Base-by-base conservation (phyloP, 2,888 invertebrate species). In the Sinhomidia bicolor region DNA sequence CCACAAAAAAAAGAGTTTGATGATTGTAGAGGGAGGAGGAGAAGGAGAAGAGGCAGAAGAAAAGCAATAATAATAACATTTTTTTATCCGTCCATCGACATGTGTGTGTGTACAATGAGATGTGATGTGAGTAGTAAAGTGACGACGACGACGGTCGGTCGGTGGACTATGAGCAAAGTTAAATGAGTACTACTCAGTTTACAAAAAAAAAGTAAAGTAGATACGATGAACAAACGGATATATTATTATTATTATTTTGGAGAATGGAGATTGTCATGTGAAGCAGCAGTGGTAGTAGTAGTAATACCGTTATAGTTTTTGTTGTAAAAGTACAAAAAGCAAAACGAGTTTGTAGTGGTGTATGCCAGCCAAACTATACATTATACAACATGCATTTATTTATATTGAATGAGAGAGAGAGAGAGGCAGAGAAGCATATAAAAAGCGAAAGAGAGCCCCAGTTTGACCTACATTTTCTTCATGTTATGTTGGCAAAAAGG, bases 401-500 rank as follows among this genome's bases (percentile, higher is more conserved):
- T 76, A 84, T 84, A 84, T 76, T 83, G 82, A 80, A 80, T 80
- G 80, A 80, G 51, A 14, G 17, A 76, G n/a, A n/a, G n/a, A n/a
- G n/a, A n/a, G n/a, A n/a, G n/a, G 6, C 51, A 17, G 51, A 29
- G 20, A 1, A 78, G 78, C 9, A 26, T 44, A 44, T n/a, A 74
- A 74, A 54, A 51, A 29, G 54, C 44, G 44, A 88, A 74, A 81
- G 80, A 82, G 87, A 88, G 78, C 36, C 87, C 80, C 87, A 88
- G 87, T 88, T 88, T 88, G 87, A 88, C 87, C 87, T 88, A 88
- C 87, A 88, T 88, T 88, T 88, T 74, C 47, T 41, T 47, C 83
- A 54, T 78, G 78, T 51, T 29, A 54, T 85, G 76, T 78, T 79
- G 41, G 68, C 68, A 32, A 76, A 88, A 80, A 88, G 87, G 87